These are phyloP conservation scores for Platyscapa corneri DNA, from an alignment of 1,140 invertebrate species.

Conservation along the genomic window DNA sequence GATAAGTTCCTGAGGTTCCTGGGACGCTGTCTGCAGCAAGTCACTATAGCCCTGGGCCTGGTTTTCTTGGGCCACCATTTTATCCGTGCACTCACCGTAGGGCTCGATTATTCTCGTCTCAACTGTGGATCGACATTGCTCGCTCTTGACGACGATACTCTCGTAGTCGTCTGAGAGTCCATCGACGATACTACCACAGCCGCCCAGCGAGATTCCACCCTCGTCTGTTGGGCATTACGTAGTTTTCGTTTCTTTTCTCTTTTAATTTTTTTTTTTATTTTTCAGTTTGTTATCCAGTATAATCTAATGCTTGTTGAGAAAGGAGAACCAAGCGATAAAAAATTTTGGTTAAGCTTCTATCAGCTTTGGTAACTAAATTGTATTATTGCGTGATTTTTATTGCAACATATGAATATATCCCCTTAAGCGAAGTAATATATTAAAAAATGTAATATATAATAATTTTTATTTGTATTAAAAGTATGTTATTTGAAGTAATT, in stretches of 20 bases:
- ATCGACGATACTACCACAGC: slow-evolving; percentile 44
- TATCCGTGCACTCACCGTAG: slow-evolving; percentile 38
- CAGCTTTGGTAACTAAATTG: not conserved
- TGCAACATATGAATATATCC: not conserved
- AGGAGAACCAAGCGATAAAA: not conserved
- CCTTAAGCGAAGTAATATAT: too few relatives aligned
- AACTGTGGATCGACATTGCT: not conserved
- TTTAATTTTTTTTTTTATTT: not conserved
- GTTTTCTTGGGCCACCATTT: slow-evolving; percentile 58
- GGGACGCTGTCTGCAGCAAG: slow-evolving; percentile 43
- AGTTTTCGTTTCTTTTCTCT: not conserved
- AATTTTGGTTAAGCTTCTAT: not conserved
- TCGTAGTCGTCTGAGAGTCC: slow-evolving; percentile 26
- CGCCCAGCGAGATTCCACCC: slow-evolving; percentile 64
- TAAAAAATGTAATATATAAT: too few relatives aligned
- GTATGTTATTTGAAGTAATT: too few relatives aligned
- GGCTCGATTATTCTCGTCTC: not conserved
- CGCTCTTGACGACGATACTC: not conserved
- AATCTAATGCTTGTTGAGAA: not conserved
- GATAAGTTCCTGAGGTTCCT: slow-evolving; percentile 66
- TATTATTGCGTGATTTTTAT: not conserved
- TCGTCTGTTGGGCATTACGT: slow-evolving; percentile 56
- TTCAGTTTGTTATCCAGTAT: not conserved
- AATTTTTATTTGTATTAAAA: too few relatives aligned
- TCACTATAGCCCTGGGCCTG: slow-evolving; percentile 54